A percentile compares a stretch with the other conserved stretches of the same genome.
Evolutionary conservation across 2,888 invertebrate species (phyloP).

Genomic region (Dromius quadrimaculatus): DNA sequence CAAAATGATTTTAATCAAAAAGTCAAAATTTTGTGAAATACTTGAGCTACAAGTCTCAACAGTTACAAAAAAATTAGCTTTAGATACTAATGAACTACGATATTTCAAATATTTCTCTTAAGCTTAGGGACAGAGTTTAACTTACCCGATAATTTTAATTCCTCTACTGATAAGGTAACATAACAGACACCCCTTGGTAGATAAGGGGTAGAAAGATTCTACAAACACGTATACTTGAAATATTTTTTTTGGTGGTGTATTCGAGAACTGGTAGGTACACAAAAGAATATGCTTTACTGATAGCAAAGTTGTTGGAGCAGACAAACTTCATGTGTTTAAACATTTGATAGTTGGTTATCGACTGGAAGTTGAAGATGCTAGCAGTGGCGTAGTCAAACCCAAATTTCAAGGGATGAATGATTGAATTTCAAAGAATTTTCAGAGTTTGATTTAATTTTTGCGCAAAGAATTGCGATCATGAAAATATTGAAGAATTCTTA

Average conservation of each 20-base stretch:
- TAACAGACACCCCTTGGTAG: background rate
- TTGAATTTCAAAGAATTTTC: too few species aligned
- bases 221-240: background rate
- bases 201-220: background rate
- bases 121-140: too few species aligned
- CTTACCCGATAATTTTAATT: background rate
- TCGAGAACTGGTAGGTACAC: background rate
- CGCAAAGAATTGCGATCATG: too few species aligned
- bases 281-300: background rate
- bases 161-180: background rate
- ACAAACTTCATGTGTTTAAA: conserved; percentile 31
- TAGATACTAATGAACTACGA: too few species aligned
- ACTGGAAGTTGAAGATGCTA: conserved; percentile 44
- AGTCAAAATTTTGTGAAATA: too few species aligned
- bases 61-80: too few species aligned
- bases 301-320: conserved; percentile 10
- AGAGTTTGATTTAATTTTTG: too few species aligned
- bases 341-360: conserved; percentile 41
- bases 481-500: too few species aligned
- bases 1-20: too few species aligned
- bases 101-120: too few species aligned
- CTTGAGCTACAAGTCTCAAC: too few species aligned
- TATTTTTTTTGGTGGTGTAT: background rate
- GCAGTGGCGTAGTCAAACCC: conserved; percentile 36
- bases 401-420: too few species aligned